Conservation (phyloP, 2,113 vertebrate genomes). For the Nestor notabilis region DNA sequence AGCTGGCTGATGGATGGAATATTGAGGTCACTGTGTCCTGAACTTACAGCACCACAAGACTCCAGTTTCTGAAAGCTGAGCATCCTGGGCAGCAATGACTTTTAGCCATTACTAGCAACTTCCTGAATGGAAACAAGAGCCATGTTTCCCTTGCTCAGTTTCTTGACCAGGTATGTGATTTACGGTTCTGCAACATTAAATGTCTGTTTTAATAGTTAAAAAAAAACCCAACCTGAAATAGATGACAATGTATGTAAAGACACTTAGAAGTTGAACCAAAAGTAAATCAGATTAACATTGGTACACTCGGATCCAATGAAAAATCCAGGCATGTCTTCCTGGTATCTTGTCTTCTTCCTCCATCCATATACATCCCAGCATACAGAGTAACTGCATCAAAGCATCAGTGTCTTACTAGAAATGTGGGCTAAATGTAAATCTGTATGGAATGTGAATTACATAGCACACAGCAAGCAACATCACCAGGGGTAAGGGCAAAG, state of each 20-base stretch:
- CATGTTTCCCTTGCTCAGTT: background rate
- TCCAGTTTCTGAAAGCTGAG: background rate
- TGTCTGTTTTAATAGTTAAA: background rate
- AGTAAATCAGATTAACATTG: background rate
- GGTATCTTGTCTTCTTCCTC: background rate
- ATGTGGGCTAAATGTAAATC: background rate
- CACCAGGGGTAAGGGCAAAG: background rate
- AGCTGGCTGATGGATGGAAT: background rate
- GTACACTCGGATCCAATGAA: background rate
- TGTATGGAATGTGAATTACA: background rate
- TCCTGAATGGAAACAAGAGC: background rate
- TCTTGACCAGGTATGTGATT: background rate
- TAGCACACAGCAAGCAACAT: background rate
- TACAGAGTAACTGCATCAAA: background rate
- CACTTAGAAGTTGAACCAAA: background rate
- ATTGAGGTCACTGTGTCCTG: background rate
- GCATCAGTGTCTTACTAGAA: background rate
- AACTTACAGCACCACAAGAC: background rate
- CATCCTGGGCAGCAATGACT: background rate
- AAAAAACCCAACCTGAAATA: background rate
- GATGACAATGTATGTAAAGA: background rate
- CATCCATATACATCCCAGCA: background rate
- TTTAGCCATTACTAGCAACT: background rate
- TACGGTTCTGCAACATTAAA: background rate
- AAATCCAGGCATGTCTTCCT: background rate